Evolutionary conservation across 2,113 vertebrate genomes (phyloP).

Genomic region (Microtus oregoni): DNA sequence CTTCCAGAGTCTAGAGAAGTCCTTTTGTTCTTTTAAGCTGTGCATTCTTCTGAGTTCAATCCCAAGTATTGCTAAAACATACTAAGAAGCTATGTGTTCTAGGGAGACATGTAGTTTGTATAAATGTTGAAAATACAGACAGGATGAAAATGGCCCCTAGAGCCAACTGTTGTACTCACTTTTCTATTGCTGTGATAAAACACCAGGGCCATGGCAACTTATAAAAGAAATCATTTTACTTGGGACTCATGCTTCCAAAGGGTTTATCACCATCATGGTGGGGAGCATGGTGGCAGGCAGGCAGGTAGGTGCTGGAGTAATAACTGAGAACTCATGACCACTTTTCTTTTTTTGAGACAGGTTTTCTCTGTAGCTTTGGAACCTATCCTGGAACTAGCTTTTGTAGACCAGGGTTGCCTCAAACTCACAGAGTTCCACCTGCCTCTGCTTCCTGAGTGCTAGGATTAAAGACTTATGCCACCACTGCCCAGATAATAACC

Average conservation of each 20-base stretch:
- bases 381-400: no score
- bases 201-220: neutral
- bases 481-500: no score
- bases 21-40: slow-evolving; percentile 22
- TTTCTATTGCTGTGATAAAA: neutral
- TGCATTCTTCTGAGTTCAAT: neutral
- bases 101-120: neutral
- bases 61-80: neutral
- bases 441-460: no score
- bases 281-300: neutral
- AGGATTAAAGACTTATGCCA: no score
- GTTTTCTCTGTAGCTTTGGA: no score
- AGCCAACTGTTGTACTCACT: neutral
- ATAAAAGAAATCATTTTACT: neutral
- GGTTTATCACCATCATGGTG: neutral
- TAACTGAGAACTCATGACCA: neutral
- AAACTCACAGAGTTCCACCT: no score
- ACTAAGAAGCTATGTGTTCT: neutral
- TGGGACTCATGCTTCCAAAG: neutral
- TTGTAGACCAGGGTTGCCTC: no score
- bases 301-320: neutral
- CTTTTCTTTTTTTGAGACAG: no score
- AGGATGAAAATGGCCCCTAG: neutral
- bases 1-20: slow-evolving; percentile 5
- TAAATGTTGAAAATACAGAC: neutral